Evolutionary conservation across 2,113 vertebrate genomes (phyloP).

Genomic region (Mixornis gularis): DNA sequence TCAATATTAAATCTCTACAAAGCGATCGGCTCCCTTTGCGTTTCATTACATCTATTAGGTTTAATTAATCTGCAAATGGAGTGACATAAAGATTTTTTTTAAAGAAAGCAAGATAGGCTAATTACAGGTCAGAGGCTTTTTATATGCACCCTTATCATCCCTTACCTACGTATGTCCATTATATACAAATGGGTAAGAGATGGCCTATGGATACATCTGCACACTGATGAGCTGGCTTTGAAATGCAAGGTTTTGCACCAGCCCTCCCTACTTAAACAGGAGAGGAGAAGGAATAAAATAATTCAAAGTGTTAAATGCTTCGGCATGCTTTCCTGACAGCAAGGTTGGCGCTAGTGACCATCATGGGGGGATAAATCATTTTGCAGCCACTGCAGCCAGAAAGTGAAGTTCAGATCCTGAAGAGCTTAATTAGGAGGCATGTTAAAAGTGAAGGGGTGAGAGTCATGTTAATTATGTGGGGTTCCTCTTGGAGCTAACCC

Average conservation of each 20-base stretch:
- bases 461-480: constrained; percentile 64
- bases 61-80: constrained; percentile 56
- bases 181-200: not conserved
- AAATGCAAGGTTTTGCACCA: not conserved
- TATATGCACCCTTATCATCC: not conserved
- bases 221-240: not conserved
- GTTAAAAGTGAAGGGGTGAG: constrained; percentile 70
- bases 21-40: not conserved
- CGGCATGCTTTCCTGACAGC: constrained; percentile 4
- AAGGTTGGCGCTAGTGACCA: constrained; percentile 37
- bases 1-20: constrained; percentile 20
- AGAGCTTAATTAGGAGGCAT: constrained; percentile 67
- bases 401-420: constrained; percentile 60
- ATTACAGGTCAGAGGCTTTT: constrained; percentile 37
- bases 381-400: constrained; percentile 40
- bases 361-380: constrained; percentile 62
- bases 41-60: constrained; percentile 51
- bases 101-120: not conserved
- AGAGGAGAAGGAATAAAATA: not conserved
- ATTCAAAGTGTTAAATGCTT: constrained; percentile 10
- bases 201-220: not conserved
- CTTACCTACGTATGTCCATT: not conserved
- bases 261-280: not conserved
- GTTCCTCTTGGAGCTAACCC: constrained; percentile 48
- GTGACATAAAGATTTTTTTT: not conserved